Evolutionary conservation across 2,888 invertebrate genomes (phyloP), one percentile per base, ranked within the genome.

Genomic region (Lasioglossum marginatum): DNA sequence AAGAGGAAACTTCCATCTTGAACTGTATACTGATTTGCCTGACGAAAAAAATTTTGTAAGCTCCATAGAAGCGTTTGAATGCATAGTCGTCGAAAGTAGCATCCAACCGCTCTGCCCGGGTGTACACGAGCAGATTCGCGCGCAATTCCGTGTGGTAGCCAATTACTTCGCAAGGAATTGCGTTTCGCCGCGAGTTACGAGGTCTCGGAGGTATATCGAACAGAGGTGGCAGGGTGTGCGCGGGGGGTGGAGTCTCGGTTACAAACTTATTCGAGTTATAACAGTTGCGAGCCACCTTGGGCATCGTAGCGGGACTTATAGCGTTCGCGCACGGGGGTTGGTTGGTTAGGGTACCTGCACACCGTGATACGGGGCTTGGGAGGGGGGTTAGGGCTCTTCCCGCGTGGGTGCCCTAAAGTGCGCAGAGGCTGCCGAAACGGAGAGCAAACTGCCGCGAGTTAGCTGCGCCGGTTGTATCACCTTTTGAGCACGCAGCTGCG

Each of bases 221-320:
- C 34, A 43, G 34, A 27, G 45, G 14, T 12, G 27, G 14, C 5
- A 60, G 60, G 60, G 60, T n/a, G 27, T 60, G 72, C 1, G 45
- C 45, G 71, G 45, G 73, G 57, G 76, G 75, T 60, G 57, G 74
- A 60, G 70, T 77, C 82, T 86, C 37, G 86, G 84, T 85, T 83
- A 76, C 83, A 86, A 92, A 91, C 87, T 91, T 90, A 87, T 91
- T 88, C 86, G 81, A 90, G 89, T 92, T 91, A 87, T 86, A 90
- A 88, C 89, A 84, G 82, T 80, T 84, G 77, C 75, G 74, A 86
- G 87, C 82, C 89, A 88, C 84, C 86, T 79, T 81, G 89, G 86
- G 90, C 88, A 82, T 84, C 87, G 85, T 81, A 85, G 70, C 76
- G 79, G 77, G 80, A 74, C 72, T 73, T 8, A 27, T 27, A 63